Conservation (phyloP, 1,140 invertebrate genomes). For the Gonioctena quinquepunctata region DNA sequence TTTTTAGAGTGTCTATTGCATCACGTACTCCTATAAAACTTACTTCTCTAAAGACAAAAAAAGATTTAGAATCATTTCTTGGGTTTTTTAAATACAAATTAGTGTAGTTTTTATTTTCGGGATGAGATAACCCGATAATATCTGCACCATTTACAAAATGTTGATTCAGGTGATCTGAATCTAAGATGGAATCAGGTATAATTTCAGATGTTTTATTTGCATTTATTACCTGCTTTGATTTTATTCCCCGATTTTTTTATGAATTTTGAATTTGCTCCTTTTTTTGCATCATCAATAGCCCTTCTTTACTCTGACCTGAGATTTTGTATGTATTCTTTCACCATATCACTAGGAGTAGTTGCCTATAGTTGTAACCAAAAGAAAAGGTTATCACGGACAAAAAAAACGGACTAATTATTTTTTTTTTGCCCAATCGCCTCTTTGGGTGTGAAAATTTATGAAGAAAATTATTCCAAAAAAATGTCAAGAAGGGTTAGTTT, state of each 20-base stretch:
- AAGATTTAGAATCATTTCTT: background rate
- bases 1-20: background rate
- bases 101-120: too few species aligned
- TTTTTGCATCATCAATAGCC: background rate
- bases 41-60: background rate
- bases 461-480: too few species aligned
- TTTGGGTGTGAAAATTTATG: too few species aligned
- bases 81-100: too few species aligned
- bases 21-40: background rate
- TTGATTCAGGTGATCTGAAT: too few species aligned
- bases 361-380: too few species aligned
- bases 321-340: background rate
- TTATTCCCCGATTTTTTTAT: background rate
- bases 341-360: too few species aligned
- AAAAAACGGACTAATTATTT: too few species aligned
- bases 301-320: background rate
- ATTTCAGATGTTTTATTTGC: background rate
- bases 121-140: background rate
- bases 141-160: background rate
- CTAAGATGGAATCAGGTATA: too few species aligned
- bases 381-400: background rate
- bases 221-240: background rate
- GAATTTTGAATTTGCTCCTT: background rate
- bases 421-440: too few species aligned
- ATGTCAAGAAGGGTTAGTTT: too few species aligned